phyloP scores from a whole-genome alignment of 2,113 vertebrate genomes.

The Empidonax traillii region DNA sequence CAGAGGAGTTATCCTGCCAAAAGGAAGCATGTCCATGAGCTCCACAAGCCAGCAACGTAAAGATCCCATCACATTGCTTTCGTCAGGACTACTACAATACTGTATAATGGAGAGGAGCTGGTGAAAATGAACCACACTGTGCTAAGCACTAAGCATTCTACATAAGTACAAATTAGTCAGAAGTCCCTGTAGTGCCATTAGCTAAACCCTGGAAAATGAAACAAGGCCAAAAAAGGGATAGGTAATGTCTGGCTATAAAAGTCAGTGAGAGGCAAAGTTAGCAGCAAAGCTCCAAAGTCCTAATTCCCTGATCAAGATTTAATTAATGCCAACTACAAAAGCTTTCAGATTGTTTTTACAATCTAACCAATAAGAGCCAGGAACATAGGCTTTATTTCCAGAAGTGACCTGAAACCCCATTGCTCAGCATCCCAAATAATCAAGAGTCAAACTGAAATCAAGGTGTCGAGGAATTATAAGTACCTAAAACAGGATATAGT shows the following conservation, averaged over 20 bases:
- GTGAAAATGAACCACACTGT: not conserved
- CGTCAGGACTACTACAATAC: not conserved
- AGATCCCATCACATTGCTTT: not conserved
- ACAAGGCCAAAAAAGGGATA: not conserved
- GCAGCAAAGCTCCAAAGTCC: not conserved
- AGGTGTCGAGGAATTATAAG: not conserved
- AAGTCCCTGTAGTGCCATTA: not conserved
- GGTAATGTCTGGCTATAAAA: not conserved
- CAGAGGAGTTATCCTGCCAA: not conserved
- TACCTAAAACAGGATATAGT: not conserved
- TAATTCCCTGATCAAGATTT: not conserved
- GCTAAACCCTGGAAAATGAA: not conserved
- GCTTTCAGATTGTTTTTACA: not conserved
- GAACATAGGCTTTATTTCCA: accelerated
- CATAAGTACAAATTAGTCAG: not conserved
- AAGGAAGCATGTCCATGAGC: not conserved
- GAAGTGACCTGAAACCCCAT: not conserved
- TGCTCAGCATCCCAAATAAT: not conserved
- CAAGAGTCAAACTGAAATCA: not conserved
- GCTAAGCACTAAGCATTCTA: not conserved
- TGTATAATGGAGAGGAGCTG: not conserved
- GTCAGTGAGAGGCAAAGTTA: not conserved
- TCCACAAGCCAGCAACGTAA: not conserved
- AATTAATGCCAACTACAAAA: not conserved
- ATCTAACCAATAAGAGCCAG: not conserved